Evolutionary conservation across 1,140 invertebrate genomes (phyloP).

Genomic region (Meteorus sp.): DNA sequence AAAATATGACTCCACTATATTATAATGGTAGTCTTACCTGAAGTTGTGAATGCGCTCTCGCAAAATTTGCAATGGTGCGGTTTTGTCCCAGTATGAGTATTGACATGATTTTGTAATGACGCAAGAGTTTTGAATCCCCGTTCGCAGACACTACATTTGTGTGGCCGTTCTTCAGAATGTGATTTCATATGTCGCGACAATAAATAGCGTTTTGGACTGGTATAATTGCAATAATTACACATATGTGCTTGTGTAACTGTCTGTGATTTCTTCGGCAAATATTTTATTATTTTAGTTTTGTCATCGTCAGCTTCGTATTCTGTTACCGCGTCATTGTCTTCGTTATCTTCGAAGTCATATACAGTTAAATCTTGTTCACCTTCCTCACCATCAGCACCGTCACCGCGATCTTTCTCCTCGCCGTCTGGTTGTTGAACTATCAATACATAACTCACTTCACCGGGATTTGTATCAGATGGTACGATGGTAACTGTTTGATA

Average conservation of each 20-base stretch:
- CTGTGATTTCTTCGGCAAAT: conserved; percentile 71
- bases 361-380: conserved; percentile 66
- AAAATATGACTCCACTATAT: no score
- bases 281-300: conserved; percentile 69
- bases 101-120: conserved; percentile 93
- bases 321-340: conserved; percentile 59
- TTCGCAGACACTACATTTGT: conserved; percentile 93
- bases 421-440: conserved; percentile 78
- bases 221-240: conserved; percentile 91
- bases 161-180: conserved; percentile 92
- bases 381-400: conserved; percentile 64
- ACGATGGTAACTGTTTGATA: conserved; percentile 87
- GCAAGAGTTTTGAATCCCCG: conserved; percentile 93
- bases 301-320: conserved; percentile 74
- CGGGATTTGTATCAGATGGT: conserved; percentile 76
- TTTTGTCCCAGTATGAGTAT: conserved; percentile 94
- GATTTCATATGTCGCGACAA: conserved; percentile 93
- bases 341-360: conserved; percentile 70
- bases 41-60: conserved; percentile 92
- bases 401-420: conserved; percentile 59
- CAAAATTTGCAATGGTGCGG: conserved; percentile 94
- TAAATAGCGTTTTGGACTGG: conserved; percentile 84
- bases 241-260: conserved; percentile 73
- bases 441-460: conserved; percentile 86
- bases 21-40: conserved; percentile 61